Evolutionary conservation across 2,888 invertebrate species (phyloP).

Genomic region (Phalangium opilio): DNA sequence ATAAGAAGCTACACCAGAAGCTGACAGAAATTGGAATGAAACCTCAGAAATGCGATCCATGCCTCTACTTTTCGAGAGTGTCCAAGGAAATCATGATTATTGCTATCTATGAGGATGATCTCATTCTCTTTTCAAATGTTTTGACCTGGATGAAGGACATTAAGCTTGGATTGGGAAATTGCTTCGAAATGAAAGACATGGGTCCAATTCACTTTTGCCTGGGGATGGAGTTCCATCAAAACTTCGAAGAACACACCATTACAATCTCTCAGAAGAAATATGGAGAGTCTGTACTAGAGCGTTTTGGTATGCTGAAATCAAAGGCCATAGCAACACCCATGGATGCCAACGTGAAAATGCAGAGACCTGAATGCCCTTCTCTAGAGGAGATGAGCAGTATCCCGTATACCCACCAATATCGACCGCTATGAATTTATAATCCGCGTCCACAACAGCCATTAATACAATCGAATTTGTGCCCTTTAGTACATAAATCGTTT

Average conservation of each 20-base stretch:
- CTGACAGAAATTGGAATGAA: conserved; percentile 1
- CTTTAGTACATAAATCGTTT: too few relatives aligned
- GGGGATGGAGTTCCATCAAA: conserved; percentile 5
- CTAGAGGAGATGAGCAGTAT: conserved; percentile 1
- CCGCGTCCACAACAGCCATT: too few relatives aligned
- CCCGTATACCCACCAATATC: too few relatives aligned
- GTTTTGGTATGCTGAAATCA: conserved; percentile 4
- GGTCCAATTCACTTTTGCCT: conserved; percentile 2
- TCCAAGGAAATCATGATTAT: conserved; percentile 3
- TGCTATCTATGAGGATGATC: conserved; percentile 17
- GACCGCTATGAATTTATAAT: too few relatives aligned
- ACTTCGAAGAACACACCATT: neutral
- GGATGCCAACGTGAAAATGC: neutral
- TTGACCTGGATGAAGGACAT: neutral
- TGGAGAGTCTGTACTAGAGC: neutral
- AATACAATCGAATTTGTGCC: too few relatives aligned
- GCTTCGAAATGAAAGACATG: conserved; percentile 1
- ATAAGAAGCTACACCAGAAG: neutral
- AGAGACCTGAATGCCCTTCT: neutral
- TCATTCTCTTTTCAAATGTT: neutral
- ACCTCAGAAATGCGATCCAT: neutral
- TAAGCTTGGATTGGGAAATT: neutral
- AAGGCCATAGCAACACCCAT: conserved; percentile 8
- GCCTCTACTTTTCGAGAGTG: neutral
- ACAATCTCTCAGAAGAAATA: conserved; percentile 1